These are phyloP conservation scores for Adelges cooleyi DNA, from an alignment of 1,140 invertebrate genomes.

Conservation along the genomic window DNA sequence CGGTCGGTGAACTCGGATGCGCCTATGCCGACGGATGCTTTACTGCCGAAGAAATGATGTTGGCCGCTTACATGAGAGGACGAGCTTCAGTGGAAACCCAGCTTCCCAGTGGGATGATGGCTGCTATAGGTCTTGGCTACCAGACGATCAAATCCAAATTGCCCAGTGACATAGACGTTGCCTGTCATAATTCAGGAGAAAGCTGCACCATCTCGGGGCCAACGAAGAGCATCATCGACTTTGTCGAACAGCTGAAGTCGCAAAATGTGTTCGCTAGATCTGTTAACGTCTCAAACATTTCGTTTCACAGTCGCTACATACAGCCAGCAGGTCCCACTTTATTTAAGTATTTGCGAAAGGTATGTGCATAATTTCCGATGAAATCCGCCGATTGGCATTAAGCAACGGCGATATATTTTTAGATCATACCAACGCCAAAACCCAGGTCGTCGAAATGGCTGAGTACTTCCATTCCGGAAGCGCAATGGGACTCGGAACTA, in stretches of 20 bases:
- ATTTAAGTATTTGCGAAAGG: slow-evolving; percentile 54
- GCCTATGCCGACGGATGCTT: slow-evolving; percentile 60
- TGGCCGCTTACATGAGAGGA: slow-evolving; percentile 52
- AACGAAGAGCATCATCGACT: slow-evolving; percentile 41
- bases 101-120: slow-evolving; percentile 46
- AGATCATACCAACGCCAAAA: slow-evolving; percentile 45
- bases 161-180: slow-evolving; percentile 51
- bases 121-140: slow-evolving; percentile 50
- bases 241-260: slow-evolving; percentile 41
- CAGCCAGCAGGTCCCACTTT: slow-evolving; percentile 56
- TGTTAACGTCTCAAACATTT: slow-evolving; percentile 56
- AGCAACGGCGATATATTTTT: not conserved
- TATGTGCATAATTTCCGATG: slow-evolving; percentile 34
- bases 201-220: slow-evolving; percentile 61
- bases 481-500: slow-evolving; percentile 36
- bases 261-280: slow-evolving; percentile 65
- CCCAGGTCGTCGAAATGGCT: slow-evolving; percentile 47
- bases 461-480: slow-evolving; percentile 48
- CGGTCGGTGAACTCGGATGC: slow-evolving; percentile 54
- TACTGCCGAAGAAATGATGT: slow-evolving; percentile 50
- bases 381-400: not conserved
- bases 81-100: slow-evolving; percentile 46
- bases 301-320: slow-evolving; percentile 71
- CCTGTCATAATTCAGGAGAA: slow-evolving; percentile 58
- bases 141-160: slow-evolving; percentile 46